phyloP scores from a whole-genome alignment of 2,888 invertebrate genomes.

The Ichneumoninae sp. region DNA sequence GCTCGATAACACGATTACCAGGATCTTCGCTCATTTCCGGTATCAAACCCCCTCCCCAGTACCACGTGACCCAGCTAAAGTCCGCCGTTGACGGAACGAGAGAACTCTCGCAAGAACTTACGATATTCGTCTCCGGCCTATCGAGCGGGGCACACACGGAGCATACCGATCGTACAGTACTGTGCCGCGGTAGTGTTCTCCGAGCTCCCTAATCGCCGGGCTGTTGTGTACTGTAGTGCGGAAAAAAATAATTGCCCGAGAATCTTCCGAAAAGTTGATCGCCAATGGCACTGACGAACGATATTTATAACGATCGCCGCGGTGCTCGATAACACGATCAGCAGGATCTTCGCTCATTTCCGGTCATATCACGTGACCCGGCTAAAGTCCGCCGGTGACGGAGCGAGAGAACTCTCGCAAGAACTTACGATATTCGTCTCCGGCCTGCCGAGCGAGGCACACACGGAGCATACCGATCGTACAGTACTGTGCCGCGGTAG shows the following conservation, averaged over 20 bases:
- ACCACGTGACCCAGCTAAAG: neutral
- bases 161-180: conserved; percentile 42
- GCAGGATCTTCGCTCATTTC: neutral
- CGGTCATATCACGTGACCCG: neutral
- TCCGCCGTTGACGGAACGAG: neutral
- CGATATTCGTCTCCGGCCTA: neutral
- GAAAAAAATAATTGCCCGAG: neutral
- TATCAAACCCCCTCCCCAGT: neutral
- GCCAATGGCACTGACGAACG: neutral
- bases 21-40: neutral
- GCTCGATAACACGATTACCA: neutral
- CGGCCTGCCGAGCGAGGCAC: neutral
- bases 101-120: neutral
- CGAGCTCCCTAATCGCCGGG: conserved; percentile 31
- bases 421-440: neutral
- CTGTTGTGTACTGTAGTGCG: neutral
- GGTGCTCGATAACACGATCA: neutral
- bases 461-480: conserved; percentile 16
- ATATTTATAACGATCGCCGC: neutral
- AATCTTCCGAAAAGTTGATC: neutral
- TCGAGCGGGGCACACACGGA: neutral
- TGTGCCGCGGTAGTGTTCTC: conserved; percentile 39
- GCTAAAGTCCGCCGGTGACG: neutral
- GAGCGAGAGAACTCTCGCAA: neutral
- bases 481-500: conserved; percentile 45